Evolutionary conservation across 2,797 vertebrate species (phyloP), one percentile per base, ranked within the genome.

Genomic region (Coccyzus lansbergi): DNA sequence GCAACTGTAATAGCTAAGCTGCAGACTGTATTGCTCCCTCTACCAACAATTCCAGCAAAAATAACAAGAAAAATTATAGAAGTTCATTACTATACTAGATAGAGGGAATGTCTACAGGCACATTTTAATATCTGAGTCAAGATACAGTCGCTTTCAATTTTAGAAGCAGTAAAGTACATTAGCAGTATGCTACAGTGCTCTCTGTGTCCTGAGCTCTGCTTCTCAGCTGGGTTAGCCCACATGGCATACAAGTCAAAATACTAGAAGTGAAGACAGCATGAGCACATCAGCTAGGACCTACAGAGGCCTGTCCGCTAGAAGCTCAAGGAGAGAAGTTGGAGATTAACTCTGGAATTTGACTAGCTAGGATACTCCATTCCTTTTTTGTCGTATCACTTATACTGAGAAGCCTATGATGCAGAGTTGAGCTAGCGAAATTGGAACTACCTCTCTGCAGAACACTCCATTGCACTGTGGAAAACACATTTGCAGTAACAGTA

Each of bases 11-110:
- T n/a, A 63, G 71, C 77, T 71, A 51, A 90, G 63, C 68, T 96
- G 60, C 91, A 94, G 77, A 85, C 53, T 74, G 59, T 19, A 88
- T 76, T 87, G 60, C 62, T 94, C 83, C 88, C 75, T 92, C 42
- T 65, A 93, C 80, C 85, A 91, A 82, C n/a, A 88, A 88, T 76
- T 89, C 52, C 59, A 75, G 34, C 22, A 80, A 88, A 95, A 91
- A 90, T 83, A 69, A 48, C 12, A 56, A 15, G 56, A 63, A 88
- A 86, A 79, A 83, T 74, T 48, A 63, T 4, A 36, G 29, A 70
- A 87, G 34, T 62, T 80, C 34, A 64, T 95, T 88, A 78, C 65
- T 83, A 20, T 29, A 68, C 33, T 51, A 69, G n/a, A 74, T 75
- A 65, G 4, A 71, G 62, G 26, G 20, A 31, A 53, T 46, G 49